A percentile compares a stretch with the other conserved stretches of the same genome.
Conservation (phyloP, 2,888 invertebrate genomes). For the Cancer borealis region DNA sequence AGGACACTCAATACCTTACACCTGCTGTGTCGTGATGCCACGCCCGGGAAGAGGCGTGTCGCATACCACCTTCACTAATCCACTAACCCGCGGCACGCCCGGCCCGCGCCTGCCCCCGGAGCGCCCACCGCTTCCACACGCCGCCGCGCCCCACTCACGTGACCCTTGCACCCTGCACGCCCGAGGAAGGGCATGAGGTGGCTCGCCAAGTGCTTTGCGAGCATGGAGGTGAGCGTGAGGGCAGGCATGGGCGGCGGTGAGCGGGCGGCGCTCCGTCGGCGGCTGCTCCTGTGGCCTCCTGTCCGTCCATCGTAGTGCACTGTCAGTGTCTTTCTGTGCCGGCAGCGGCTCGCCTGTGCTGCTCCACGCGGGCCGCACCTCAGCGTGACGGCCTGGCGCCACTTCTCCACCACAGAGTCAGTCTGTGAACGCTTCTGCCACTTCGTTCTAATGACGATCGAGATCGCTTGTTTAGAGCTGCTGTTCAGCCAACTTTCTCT, state of each 20-base stretch:
- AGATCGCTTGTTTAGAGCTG: slow-evolving; percentile 69
- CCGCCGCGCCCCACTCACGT: slow-evolving; percentile 32
- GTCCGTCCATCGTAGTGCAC: slow-evolving; percentile 70
- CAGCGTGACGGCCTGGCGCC: slow-evolving; percentile 24
- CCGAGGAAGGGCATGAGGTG: neutral
- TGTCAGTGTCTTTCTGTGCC: slow-evolving; percentile 64
- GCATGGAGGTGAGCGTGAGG: slow-evolving; percentile 44
- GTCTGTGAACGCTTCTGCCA: slow-evolving; percentile 69
- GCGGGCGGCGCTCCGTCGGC: slow-evolving; percentile 28
- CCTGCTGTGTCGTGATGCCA: slow-evolving; percentile 76
- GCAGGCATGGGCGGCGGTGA: slow-evolving; percentile 32
- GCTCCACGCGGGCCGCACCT: slow-evolving; percentile 50
- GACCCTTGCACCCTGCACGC: neutral
- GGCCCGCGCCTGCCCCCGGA: slow-evolving; percentile 68
- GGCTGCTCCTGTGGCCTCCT: slow-evolving; percentile 68
- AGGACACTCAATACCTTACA: slow-evolving; percentile 24
- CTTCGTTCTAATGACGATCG: slow-evolving; percentile 61
- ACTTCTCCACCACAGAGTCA: slow-evolving; percentile 61
- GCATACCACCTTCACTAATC: slow-evolving; percentile 71
- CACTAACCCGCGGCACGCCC: slow-evolving; percentile 75
- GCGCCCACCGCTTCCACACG: slow-evolving; percentile 43
- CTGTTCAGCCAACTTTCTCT: slow-evolving; percentile 64
- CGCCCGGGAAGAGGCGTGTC: slow-evolving; percentile 73
- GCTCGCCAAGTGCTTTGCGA: neutral
- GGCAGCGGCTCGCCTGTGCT: slow-evolving; percentile 56